These are phyloP conservation scores for Bombycilla garrulus DNA, from an alignment of 2,113 vertebrate genomes.

Conservation along the genomic window DNA sequence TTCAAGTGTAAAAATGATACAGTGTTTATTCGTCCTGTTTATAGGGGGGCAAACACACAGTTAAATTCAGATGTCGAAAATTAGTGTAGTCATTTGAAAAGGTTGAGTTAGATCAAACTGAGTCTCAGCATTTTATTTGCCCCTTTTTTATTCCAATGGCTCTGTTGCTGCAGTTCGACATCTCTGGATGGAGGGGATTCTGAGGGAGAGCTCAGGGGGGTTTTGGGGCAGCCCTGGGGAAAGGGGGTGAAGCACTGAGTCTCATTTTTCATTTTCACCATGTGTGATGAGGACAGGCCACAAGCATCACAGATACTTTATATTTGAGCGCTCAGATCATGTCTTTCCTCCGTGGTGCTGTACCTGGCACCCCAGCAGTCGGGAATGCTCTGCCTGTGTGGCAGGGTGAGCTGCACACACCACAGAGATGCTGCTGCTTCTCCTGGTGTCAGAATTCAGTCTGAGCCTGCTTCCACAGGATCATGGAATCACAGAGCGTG, in stretches of 20 bases:
- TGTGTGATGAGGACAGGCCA: not conserved
- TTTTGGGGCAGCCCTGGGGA: not conserved
- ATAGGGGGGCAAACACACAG: conserved; percentile 89
- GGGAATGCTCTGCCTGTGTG: not conserved
- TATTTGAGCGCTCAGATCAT: not conserved
- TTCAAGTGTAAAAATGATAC: conserved; percentile 99
- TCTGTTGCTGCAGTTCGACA: not conserved
- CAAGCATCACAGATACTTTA: rapidly evolving
- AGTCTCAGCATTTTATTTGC: conserved; percentile 56
- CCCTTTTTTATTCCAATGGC: conserved; percentile 55
- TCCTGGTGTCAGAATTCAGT: rapidly evolving
- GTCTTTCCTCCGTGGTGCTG: not conserved
- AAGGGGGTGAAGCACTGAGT: not conserved
- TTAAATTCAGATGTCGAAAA: conserved; percentile 79
- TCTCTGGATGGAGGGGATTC: not conserved
- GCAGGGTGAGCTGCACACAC: not conserved
- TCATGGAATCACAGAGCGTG: rapidly evolving
- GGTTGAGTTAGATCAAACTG: conserved; percentile 75
- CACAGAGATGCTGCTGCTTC: not conserved
- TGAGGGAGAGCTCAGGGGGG: not conserved
- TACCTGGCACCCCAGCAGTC: not conserved
- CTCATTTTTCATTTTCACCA: not conserved
- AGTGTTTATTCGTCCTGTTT: conserved; percentile 97
- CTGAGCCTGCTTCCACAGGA: not conserved
- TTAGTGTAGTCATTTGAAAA: conserved; percentile 79